A percentile compares a stretch with the other conserved stretches of the same genome.
Evolutionary conservation across 2,113 vertebrate species (phyloP).

Genomic region (Dolichotis patagonum): DNA sequence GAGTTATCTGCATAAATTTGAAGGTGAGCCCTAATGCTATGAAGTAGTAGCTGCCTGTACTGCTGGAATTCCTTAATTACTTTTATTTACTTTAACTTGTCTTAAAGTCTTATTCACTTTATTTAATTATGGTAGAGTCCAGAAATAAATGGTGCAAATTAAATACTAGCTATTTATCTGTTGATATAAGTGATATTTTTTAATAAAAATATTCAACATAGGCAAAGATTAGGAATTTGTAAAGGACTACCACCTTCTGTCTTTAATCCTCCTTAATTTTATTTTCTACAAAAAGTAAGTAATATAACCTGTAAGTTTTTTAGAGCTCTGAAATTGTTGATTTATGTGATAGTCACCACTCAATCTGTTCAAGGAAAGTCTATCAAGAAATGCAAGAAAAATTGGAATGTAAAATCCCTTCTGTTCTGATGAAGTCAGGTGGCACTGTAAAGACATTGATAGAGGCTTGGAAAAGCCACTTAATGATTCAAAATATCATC

Average conservation of each 20-base stretch:
- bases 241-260: background rate
- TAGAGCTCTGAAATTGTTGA: constrained; percentile 37
- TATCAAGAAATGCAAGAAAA: constrained; percentile 31
- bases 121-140: background rate
- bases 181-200: constrained; percentile 32
- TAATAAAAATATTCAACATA: constrained; percentile 33
- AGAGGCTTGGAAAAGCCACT: background rate
- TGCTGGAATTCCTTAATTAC: background rate
- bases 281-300: constrained; percentile 2
- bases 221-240: background rate
- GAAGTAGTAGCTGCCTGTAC: background rate
- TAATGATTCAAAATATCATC: background rate
- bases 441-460: constrained; percentile 43
- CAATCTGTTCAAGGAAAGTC: constrained; percentile 52
- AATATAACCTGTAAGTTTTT: constrained; percentile 11
- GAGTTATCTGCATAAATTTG: background rate
- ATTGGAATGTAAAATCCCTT: constrained; percentile 24
- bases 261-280: background rate
- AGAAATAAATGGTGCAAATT: constrained; percentile 16
- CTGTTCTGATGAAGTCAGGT: constrained; percentile 49
- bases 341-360: constrained; percentile 14
- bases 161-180: background rate
- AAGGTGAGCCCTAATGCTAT: background rate
- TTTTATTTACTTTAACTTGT: background rate
- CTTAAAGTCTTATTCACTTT: background rate